Base-by-base conservation (phyloP, 2,113 vertebrate genomes). In the Etheostoma spectabile region DNA sequence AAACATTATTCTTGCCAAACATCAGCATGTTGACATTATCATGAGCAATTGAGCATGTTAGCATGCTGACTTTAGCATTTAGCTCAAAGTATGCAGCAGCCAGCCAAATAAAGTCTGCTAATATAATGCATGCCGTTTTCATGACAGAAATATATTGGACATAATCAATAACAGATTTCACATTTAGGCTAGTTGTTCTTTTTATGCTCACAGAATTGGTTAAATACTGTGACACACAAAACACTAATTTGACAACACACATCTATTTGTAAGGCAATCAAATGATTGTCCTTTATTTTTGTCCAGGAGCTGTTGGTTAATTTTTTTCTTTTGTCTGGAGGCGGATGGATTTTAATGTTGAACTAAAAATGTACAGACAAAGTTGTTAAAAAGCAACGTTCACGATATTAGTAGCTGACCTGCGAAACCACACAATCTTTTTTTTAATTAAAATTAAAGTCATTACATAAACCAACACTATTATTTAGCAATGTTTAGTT, bases 401-500 rank as follows among this genome's bases (percentile, higher is more conserved):
- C 0, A 73, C 12, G 10, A 27, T 4, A 24, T 38, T 42, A 59
- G 52, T 35, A 24, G 19, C 48, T 10, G 21, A 42, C 10, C 35
- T 55, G 79, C 16, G 12, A 64, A 68, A 15, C 49, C 33, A 38
- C 27, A 53, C 21, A 21, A 13, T 63, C 6, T 16, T 75, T 55
- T 11, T 35, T 35, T 8, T 35, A 8, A 35, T 35, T 35, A 38
- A 38, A 38, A 38, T 38, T 2, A 38, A 38, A 60, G 35, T 22
- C 22, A 42, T 66, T 33, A 66, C 21, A 46, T 19, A 72, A 75
- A 71, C 21, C 22, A 79, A 15, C 13, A 55, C n/a, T 70, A 33
- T 30, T 4, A 60, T 74, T 79, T 70, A 22, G 27, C 49, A 46
- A 42, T 45, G 45, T 53, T 71, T 48, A 59, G 22, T 79, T 67